Evolutionary conservation across 2,113 vertebrate species (phyloP).

Genomic region (Leucopternis melanops): DNA sequence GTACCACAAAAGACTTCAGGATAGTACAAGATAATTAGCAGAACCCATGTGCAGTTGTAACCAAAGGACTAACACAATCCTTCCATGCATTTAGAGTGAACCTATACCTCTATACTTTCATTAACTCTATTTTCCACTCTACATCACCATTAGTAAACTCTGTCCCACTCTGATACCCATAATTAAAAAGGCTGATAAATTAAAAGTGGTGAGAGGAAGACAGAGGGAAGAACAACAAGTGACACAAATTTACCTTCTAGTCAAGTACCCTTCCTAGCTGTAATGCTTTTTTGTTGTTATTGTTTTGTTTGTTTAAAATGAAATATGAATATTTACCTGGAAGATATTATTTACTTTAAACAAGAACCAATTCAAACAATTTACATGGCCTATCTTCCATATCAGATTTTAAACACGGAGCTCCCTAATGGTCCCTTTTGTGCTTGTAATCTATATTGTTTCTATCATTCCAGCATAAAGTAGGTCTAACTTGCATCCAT

Average conservation of each 20-base stretch:
- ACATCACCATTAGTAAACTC: background rate
- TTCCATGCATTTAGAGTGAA: background rate
- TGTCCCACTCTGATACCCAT: background rate
- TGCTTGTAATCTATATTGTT: background rate
- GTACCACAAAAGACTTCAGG: background rate
- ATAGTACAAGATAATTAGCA: background rate
- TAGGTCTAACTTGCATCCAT: background rate
- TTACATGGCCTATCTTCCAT: background rate
- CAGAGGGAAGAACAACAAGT: background rate
- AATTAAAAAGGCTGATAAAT: background rate
- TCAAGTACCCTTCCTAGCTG: background rate
- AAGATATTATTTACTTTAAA: background rate
- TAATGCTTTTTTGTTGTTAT: background rate
- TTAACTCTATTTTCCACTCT: background rate
- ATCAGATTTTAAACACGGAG: background rate
- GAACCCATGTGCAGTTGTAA: background rate
- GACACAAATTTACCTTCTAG: background rate
- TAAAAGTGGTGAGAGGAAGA: background rate
- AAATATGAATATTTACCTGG: background rate
- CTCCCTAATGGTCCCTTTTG: background rate
- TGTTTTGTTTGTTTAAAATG: background rate
- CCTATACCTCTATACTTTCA: background rate
- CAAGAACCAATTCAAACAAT: background rate
- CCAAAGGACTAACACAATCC: background rate
- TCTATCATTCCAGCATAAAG: background rate